Conservation (phyloP, 2,888 invertebrate species). For the Drosophila affinis region DNA sequence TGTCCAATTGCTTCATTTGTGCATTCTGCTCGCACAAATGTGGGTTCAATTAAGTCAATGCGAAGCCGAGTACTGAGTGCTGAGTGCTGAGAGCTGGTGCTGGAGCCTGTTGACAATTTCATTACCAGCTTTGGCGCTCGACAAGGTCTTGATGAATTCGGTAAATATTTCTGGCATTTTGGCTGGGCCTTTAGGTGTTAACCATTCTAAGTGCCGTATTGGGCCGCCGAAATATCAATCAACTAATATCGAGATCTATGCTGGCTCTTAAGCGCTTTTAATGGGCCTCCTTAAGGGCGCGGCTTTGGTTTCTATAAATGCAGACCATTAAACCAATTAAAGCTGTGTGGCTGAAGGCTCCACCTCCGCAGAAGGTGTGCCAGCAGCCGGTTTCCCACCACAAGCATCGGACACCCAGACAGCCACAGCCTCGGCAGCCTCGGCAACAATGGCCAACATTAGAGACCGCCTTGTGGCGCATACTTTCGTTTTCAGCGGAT, state of each 20-base stretch:
- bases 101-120: slow-evolving; percentile 49
- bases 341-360: slow-evolving; percentile 60
- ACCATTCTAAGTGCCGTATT: slow-evolving; percentile 37
- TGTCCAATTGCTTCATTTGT: slow-evolving; percentile 52
- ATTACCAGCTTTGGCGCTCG: slow-evolving; percentile 51
- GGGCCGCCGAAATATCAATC: slow-evolving; percentile 44
- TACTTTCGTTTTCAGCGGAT: slow-evolving; percentile 67
- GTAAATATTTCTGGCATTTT: slow-evolving; percentile 45
- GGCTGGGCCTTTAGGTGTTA: slow-evolving; percentile 9
- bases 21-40: slow-evolving; percentile 48
- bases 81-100: slow-evolving; percentile 2
- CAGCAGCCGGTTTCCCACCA: slow-evolving; percentile 50
- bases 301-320: slow-evolving; percentile 46
- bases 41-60: slow-evolving; percentile 56
- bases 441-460: slow-evolving; percentile 29
- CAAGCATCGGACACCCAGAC: not conserved
- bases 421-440: slow-evolving; percentile 1
- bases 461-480: slow-evolving; percentile 35
- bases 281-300: slow-evolving; percentile 48
- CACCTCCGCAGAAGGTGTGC: slow-evolving; percentile 71
- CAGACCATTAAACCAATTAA: slow-evolving; percentile 66
- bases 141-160: slow-evolving; percentile 60
- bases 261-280: slow-evolving; percentile 49
- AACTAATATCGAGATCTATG: slow-evolving; percentile 54
- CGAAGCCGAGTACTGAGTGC: slow-evolving; percentile 2